Evolutionary conservation across 2,113 vertebrate genomes (phyloP).

Genomic region (Limanda limanda): DNA sequence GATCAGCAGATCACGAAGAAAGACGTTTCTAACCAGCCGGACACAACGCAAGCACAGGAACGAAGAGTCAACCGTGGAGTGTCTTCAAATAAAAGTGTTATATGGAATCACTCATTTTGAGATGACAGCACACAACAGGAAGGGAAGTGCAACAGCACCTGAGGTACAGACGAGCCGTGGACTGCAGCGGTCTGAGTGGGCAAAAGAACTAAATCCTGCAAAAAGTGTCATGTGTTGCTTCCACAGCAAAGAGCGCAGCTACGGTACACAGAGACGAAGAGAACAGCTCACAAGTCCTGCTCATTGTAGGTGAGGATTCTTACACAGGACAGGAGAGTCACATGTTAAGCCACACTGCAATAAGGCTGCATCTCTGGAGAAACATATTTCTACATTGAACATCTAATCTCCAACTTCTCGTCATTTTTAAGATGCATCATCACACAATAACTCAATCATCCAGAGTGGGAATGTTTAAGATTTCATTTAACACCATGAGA

Average conservation of each 20-base stretch:
- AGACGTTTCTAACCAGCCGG: constrained; percentile 5
- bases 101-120: neutral
- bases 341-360: constrained; percentile 28
- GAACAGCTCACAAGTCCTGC: neutral
- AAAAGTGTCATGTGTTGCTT: constrained; percentile 1
- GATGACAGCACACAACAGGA: neutral
- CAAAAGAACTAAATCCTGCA: neutral
- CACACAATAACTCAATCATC: constrained; percentile 38
- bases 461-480: constrained; percentile 70
- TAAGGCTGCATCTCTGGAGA: constrained; percentile 50
- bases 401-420: constrained; percentile 5
- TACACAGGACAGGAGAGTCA: neutral
- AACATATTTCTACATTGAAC: constrained; percentile 23
- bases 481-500: constrained; percentile 36
- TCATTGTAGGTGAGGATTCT: neutral
- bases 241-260: constrained; percentile 17
- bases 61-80: constrained; percentile 27
- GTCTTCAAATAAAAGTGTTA: constrained; percentile 22
- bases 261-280: constrained; percentile 7
- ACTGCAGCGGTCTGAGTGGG: neutral
- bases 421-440: constrained; percentile 30
- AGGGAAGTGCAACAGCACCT: constrained; percentile 1
- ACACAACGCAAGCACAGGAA: constrained; percentile 19
- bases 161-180: neutral
- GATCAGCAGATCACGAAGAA: constrained; percentile 25